Evolutionary conservation across 2,113 vertebrate species (phyloP).

Genomic region (Tragelaphus strepsiceros): DNA sequence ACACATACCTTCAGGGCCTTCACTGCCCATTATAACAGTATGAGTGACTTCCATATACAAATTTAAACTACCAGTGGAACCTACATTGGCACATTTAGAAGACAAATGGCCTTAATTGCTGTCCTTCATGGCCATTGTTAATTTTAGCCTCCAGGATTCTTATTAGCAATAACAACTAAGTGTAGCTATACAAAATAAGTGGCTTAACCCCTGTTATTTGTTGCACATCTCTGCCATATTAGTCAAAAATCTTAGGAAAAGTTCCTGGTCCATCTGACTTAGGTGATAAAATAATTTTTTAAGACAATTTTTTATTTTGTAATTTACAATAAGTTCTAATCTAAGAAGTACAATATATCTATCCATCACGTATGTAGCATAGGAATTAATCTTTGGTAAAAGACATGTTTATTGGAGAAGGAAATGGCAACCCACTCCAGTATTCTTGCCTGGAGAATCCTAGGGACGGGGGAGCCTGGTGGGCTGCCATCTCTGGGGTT

Average conservation of each 20-base stretch:
- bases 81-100: slow-evolving; percentile 74
- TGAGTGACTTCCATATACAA: slow-evolving; percentile 71
- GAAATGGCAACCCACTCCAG: no score
- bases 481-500: no score
- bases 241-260: not conserved
- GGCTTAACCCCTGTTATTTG: not conserved
- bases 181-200: slow-evolving; percentile 30
- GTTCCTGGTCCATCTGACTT: not conserved
- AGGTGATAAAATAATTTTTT: not conserved
- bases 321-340: not conserved
- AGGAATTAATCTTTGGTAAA: not conserved
- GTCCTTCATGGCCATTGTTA: slow-evolving; percentile 69
- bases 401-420: no score
- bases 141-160: slow-evolving; percentile 72
- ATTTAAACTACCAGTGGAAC: slow-evolving; percentile 74
- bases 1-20: slow-evolving; percentile 54
- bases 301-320: not conserved
- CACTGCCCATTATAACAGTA: slow-evolving; percentile 70
- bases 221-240: not conserved
- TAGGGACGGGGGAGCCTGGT: no score
- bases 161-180: slow-evolving; percentile 56
- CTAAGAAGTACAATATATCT: not conserved
- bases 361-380: not conserved
- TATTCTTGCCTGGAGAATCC: no score
- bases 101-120: slow-evolving; percentile 77